phyloP scores from a whole-genome alignment of 2,888 invertebrate species.

The Caenorhabditis panamensis region DNA sequence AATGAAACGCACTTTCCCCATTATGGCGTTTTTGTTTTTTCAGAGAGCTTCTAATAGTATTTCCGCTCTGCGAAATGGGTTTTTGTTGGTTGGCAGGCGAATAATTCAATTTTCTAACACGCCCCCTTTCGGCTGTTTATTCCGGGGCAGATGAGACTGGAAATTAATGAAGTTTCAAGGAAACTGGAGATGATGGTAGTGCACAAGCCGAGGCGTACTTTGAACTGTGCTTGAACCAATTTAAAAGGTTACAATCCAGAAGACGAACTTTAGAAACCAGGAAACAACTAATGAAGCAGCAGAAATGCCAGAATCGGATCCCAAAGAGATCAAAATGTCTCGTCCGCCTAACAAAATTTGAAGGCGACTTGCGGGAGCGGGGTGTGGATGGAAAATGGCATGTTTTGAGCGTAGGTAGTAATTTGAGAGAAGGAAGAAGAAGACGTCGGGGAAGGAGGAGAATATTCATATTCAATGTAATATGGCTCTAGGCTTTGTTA shows the following conservation, averaged over 20 bases:
- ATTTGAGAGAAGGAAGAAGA: background rate
- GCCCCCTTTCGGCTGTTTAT: background rate
- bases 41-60: background rate
- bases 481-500: no score
- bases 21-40: background rate
- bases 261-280: no score
- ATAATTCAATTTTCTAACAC: slow-evolving; percentile 11
- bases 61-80: background rate
- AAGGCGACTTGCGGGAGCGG: background rate
- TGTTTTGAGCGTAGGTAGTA: slow-evolving; percentile 2
- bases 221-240: no score
- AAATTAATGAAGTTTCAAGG: background rate
- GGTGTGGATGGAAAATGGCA: background rate
- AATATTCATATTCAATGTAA: background rate
- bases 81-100: background rate
- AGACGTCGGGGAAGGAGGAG: background rate
- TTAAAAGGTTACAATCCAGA: no score
- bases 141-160: background rate
- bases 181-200: background rate
- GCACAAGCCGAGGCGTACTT: no score
- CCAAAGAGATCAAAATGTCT: background rate
- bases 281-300: no score
- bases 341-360: background rate
- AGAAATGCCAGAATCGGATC: background rate
- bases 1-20: background rate